phyloP scores from a whole-genome alignment of 2,797 vertebrate species.

The Phaenicophaeus curvirostris region DNA sequence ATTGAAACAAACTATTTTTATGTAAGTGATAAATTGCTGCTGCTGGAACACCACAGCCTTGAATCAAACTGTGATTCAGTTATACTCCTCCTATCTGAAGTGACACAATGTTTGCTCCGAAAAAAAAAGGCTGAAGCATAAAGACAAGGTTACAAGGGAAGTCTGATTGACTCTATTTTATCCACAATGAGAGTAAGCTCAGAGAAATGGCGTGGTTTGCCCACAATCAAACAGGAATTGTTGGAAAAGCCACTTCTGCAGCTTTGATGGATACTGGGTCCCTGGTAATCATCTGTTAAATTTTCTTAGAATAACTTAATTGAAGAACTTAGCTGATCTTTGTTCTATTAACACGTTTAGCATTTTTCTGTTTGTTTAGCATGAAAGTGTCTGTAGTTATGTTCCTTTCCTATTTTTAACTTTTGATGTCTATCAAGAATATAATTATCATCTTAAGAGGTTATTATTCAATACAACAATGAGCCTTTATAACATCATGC shows the following conservation, averaged over 20 bases:
- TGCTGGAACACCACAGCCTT: not conserved
- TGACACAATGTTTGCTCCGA: not conserved
- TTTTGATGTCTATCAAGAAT: not conserved
- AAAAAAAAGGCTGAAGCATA: not conserved
- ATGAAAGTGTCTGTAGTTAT: not conserved
- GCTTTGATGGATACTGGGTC: not conserved
- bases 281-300: not conserved
- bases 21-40: not conserved
- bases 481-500: not conserved
- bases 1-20: not conserved
- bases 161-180: not conserved
- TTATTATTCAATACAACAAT: not conserved
- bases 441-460: not conserved
- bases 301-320: not conserved
- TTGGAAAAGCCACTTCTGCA: not conserved
- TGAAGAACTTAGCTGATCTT: not conserved
- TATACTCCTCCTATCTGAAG: not conserved
- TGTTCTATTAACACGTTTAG: not conserved
- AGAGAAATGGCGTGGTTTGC: not conserved
- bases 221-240: not conserved
- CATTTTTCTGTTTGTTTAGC: not conserved
- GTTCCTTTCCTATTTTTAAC: not conserved
- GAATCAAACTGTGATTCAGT: not conserved
- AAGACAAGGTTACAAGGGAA: not conserved
- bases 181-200: not conserved